Base-by-base conservation (phyloP, 2,113 vertebrate genomes). In the Apaloderma vittatum region DNA sequence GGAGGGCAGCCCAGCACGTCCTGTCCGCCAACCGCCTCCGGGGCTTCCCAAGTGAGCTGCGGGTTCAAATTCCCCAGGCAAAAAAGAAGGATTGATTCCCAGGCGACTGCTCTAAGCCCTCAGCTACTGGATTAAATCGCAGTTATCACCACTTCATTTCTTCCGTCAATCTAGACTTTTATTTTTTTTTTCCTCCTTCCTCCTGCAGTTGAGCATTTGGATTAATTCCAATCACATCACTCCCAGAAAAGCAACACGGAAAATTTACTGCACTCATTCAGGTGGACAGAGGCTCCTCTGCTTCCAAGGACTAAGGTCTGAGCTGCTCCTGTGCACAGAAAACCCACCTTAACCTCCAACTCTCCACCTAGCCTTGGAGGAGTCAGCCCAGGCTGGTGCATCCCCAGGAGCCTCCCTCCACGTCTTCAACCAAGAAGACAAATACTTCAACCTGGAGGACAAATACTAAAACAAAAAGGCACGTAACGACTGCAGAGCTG, bases 181-280 rank as follows among this genome's bases (percentile, higher is more conserved):
- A 1, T 46, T 27, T 30, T 36, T 32, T 30, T 29, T 34, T 23
- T 23, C 5, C 8, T 2, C 5, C 8, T 32, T 3, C n/a, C 58
- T 68, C 62, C 71, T 75, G 54, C 90, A 76, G 90, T 30, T 90
- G 74, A 79, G 74, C 74, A 18, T 78, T 93, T 93, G 93, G 88
- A 96, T 97, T 96, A 96, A 97, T 97, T 97, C 96, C 93, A 95
- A 97, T 94, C 96, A 96, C 96, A 86, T 90, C 93, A 1, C 46
- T 85, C 46, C 74, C 92, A 94, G 88, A 88, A 82, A 79, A 90
- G 82, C 48, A 90, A 65, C 66, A 80, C 13, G 3, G 83, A 7
- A 2, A 67, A 94, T 92, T 94, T 80, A 76, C 86, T 45, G 34
- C 82, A 77, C 43, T 92, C 34, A n/a, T 19, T 62, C 63, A 36